These are phyloP conservation scores for Protodeltote pygarga DNA, from an alignment of 2,888 invertebrate species.

Conservation along the genomic window DNA sequence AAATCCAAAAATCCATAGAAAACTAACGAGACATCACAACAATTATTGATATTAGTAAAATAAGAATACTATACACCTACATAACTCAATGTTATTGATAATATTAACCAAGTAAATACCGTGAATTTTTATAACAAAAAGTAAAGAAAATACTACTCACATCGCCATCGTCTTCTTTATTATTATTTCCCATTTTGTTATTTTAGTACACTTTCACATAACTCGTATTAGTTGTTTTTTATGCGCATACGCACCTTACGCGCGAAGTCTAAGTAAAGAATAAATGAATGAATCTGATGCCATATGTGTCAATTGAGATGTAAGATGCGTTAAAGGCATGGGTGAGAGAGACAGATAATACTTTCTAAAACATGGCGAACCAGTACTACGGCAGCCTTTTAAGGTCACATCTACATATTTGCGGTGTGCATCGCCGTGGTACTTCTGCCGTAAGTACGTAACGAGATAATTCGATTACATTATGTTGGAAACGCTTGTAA, in stretches of 20 bases:
- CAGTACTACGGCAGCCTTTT: slow-evolving; percentile 63
- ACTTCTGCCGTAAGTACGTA: slow-evolving; percentile 2
- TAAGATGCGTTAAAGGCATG: slow-evolving; percentile 21
- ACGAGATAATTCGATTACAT: too few relatives aligned
- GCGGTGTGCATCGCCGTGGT: slow-evolving; percentile 5
- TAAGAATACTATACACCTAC: too few relatives aligned
- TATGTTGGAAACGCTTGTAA: too few relatives aligned
- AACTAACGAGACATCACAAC: too few relatives aligned
- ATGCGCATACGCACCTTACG: slow-evolving; percentile 36
- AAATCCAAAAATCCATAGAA: too few relatives aligned
- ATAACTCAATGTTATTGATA: too few relatives aligned
- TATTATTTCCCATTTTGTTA: slow-evolving; percentile 37
- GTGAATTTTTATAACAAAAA: neutral
- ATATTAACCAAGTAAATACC: too few relatives aligned
- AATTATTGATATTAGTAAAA: too few relatives aligned
- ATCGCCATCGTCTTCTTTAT: slow-evolving; percentile 22
- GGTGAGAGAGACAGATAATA: slow-evolving; percentile 58
- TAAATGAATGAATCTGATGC: slow-evolving; percentile 54
- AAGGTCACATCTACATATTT: slow-evolving; percentile 78
- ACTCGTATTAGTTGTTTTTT: slow-evolving; percentile 17
- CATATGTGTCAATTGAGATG: slow-evolving; percentile 56
- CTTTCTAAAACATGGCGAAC: slow-evolving; percentile 79
- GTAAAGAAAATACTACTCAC: slow-evolving; percentile 10
- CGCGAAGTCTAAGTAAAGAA: slow-evolving; percentile 51
- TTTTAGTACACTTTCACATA: slow-evolving; percentile 15